These are phyloP conservation scores for Steinernema carpocapsae DNA, from an alignment of 2,888 invertebrate species.

Conservation along the genomic window DNA sequence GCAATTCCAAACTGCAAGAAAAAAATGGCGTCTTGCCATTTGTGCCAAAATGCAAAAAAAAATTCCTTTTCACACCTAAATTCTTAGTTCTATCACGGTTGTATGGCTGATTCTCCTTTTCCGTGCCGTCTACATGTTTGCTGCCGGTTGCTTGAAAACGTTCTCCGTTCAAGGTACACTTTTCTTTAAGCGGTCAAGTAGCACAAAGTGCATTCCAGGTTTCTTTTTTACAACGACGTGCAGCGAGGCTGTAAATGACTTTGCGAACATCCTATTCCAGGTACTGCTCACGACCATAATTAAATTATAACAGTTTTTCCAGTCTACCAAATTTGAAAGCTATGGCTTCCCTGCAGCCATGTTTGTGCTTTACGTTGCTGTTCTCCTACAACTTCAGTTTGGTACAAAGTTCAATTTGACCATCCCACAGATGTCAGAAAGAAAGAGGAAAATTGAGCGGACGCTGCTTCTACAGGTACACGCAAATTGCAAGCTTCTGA, in stretches of 20 bases:
- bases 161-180: not conserved
- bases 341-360: constrained; percentile 7
- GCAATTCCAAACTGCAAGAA: too few relatives aligned
- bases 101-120: not conserved
- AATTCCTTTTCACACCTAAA: not conserved
- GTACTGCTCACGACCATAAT: not conserved
- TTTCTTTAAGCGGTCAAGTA: not conserved
- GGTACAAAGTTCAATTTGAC: constrained; percentile 3
- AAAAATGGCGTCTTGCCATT: too few relatives aligned
- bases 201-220: not conserved
- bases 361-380: constrained; percentile 22
- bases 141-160: not conserved
- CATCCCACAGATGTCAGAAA: not conserved
- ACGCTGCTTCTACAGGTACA: not conserved
- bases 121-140: not conserved
- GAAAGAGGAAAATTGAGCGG: not conserved
- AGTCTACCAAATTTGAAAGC: constrained; percentile 29
- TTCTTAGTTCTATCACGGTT: not conserved
- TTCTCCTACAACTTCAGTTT: not conserved
- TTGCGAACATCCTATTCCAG: not conserved
- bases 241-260: not conserved
- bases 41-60: not conserved
- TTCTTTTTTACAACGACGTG: constrained; percentile 13
- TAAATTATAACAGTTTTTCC: not conserved
- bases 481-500: not conserved